These are phyloP conservation scores for Hippopotamyrus pictus DNA, from an alignment of 2,797 vertebrate species.

Conservation along the genomic window DNA sequence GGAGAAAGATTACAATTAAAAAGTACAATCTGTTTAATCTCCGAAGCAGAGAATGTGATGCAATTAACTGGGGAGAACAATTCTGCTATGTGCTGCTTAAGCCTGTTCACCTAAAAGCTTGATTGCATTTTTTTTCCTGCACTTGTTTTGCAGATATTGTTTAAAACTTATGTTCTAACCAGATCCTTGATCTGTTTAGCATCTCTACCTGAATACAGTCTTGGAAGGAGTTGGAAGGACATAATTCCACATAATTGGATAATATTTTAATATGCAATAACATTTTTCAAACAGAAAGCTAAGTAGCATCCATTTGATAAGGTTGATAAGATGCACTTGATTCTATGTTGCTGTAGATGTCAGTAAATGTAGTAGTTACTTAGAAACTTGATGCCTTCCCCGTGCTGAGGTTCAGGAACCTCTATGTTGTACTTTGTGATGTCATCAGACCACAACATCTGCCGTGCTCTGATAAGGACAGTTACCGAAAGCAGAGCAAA, in stretches of 20 bases:
- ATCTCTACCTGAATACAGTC: not conserved
- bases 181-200: not conserved
- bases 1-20: not conserved
- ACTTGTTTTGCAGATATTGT: not conserved
- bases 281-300: not conserved
- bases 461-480: not conserved
- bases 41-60: not conserved
- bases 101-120: not conserved
- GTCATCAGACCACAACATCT: not conserved
- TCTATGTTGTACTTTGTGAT: not conserved
- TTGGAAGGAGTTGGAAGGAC: not conserved
- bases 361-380: not conserved
- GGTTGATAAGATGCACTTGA: not conserved
- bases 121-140: not conserved
- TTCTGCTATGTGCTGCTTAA: not conserved
- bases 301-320: not conserved
- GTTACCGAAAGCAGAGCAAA: not conserved
- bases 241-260: not conserved
- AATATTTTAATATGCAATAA: not conserved
- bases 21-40: conserved; percentile 2
- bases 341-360: not conserved
- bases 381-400: not conserved
- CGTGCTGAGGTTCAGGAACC: not conserved
- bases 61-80: not conserved
- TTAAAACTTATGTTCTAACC: not conserved